Base-by-base conservation (phyloP, 2,888 invertebrate genomes). In the Diaphora mendica region DNA sequence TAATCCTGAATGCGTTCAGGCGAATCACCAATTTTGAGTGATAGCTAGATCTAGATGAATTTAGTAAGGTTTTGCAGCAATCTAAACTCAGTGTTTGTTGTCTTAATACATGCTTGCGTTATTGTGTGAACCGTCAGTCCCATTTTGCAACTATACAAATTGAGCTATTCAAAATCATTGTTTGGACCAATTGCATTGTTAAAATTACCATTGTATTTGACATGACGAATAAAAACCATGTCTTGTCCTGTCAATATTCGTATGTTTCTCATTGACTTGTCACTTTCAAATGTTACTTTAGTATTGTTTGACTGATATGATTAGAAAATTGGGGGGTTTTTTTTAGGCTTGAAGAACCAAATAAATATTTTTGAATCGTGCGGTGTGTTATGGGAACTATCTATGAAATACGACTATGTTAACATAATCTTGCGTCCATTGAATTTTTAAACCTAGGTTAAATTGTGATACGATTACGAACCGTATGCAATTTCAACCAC, bases 131-230 rank as follows among this genome's bases (percentile, higher is more conserved):
- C 76, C 65, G 73, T 68, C 75, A 71, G 70, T 71, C 23, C n/a
- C 26, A 66, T 69, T n/a, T 67, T 64, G 55, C 62, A 72, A 69
- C 77, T 77, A 62, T 78, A 72, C 72, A 75, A 81, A 82, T 77
- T 77, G 73, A 64, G 71, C 72, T 76, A 79, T 83, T 80, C 71
- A 72, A 82, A 81, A 83, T 79, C 72, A 81, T 83, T 82, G 79
- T 76, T 79, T 76, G 80, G 82, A 81, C 76, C 79, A 86, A 86
- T 85, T 74, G 77, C 79, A 88, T 87, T 89, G 89, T 88, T 85
- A 79, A 65, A 76, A 55, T 78, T 79, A 80, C 77, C 80, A 80
- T 72, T 80, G 77, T 77, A 80, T 74, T 71, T 82, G 77, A 72
- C 44, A 73, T 74, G 79, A 79, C 55, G 75, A 44, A 77, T 77